These are phyloP conservation scores for Phorcus lineatus DNA, from an alignment of 2,888 invertebrate species.

Conservation along the genomic window DNA sequence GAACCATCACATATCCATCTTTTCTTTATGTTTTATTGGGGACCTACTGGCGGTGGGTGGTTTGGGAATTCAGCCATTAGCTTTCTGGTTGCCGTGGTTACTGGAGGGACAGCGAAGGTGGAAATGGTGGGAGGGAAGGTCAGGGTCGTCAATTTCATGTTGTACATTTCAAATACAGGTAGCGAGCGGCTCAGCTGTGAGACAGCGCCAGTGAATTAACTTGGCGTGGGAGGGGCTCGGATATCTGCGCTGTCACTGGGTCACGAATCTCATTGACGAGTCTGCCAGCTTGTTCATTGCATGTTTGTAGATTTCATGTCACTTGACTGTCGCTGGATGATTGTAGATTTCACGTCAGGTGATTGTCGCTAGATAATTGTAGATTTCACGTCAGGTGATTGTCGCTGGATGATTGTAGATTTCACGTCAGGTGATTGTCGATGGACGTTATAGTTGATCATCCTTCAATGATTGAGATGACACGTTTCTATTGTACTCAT, in stretches of 20 bases:
- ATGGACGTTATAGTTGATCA: no score
- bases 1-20: not conserved
- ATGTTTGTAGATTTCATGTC: not conserved
- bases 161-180: not conserved
- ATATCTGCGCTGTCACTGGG: not conserved
- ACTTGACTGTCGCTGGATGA: not conserved
- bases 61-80: not conserved
- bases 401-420: not conserved
- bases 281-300: not conserved
- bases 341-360: not conserved
- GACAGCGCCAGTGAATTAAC: not conserved
- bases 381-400: not conserved
- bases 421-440: not conserved
- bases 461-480: no score
- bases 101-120: not conserved
- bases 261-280: not conserved
- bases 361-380: not conserved
- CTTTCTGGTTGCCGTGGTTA: not conserved
- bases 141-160: not conserved
- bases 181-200: no score
- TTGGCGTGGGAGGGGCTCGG: not conserved
- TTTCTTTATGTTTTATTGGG: conserved; percentile 4
- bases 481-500: no score
- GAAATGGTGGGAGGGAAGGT: conserved; percentile 2
- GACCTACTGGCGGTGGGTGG: not conserved